Evolutionary conservation across 2,888 invertebrate species (phyloP), one percentile per base, ranked within the genome.

Genomic region (Subacronicta megacephala): DNA sequence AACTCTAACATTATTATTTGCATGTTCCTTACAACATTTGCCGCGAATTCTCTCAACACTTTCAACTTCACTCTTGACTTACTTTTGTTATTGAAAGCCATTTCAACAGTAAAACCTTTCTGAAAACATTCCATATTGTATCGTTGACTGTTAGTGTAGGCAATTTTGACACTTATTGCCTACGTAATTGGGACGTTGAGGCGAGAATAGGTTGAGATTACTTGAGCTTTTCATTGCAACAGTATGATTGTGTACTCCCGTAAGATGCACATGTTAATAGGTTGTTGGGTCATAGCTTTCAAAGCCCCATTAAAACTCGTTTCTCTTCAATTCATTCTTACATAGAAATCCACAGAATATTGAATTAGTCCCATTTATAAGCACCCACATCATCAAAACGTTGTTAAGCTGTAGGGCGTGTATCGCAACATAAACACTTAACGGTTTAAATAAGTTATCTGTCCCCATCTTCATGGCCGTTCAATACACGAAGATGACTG

Each of bases 401-500:
- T 71, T 71, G 61, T 67, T 67, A 76, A 63, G 49, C 54, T 37
- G 45, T 46, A 60, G 72, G 69, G 38, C 45, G 60, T 59, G 50
- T 38, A 53, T 59, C 38, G 36, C 56, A 76, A 74, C 68, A 80
- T 79, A 80, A 82, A 82, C 81, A 84, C 74, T 82, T 81, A 82
- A 70, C 45, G 54, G 72, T 81, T 82, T 84, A 88, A 89, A 84
- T 81, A 87, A 88, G 87, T 87, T 89, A 89, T 90, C 88, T 82
- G 78, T 82, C 80, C 83, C 83, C 75, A 84, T 88, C 87, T 88
- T 82, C 78, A 78, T 72, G 79, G 82, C 77, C 78, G 84, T 82
- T 89, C 89, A 87, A 90, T 88, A 87, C 82, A 82, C 77, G 75
- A 83, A 80, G 79, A 84, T 87, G 87, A 84, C 87, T 88, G 75